These are phyloP conservation scores for Pseudomugil gertrudae DNA, from an alignment of 2,797 vertebrate species.

Conservation along the genomic window DNA sequence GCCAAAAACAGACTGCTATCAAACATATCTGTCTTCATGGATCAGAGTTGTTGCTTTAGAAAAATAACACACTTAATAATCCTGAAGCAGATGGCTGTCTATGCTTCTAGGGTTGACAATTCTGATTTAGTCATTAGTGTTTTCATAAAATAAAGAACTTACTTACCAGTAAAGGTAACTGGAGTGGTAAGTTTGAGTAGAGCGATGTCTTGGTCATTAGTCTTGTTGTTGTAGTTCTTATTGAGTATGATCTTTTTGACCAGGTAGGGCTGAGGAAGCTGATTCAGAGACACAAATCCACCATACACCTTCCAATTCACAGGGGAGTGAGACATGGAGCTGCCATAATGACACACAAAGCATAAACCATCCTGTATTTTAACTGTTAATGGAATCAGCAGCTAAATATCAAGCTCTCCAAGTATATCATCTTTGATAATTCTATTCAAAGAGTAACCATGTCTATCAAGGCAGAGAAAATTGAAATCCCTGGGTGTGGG, in stretches of 20 bases:
- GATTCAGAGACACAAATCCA: slow-evolving; percentile 80
- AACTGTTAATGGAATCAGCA: neutral
- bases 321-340: slow-evolving; percentile 43
- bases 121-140: neutral
- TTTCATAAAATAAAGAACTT: slow-evolving; percentile 4
- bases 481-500: neutral
- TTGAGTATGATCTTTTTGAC: slow-evolving; percentile 86
- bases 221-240: slow-evolving; percentile 80
- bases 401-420: neutral
- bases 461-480: neutral
- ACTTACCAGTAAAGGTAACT: slow-evolving; percentile 71
- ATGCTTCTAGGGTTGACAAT: neutral
- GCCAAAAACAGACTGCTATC: neutral
- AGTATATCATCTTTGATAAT: neutral
- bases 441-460: neutral
- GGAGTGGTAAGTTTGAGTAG: slow-evolving; percentile 82
- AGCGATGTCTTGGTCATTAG: slow-evolving; percentile 87
- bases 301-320: slow-evolving; percentile 83
- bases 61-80: neutral
- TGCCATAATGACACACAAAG: slow-evolving; percentile 18
- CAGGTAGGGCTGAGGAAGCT: slow-evolving; percentile 52
- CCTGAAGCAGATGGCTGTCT: neutral
- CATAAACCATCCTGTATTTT: neutral
- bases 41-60: neutral
- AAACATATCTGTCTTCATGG: neutral